Percentiles rank a stretch among this genome's conserved stretches.
These are phyloP conservation scores for Hermatobates lingyangjiaoensis DNA, from an alignment of 1,140 invertebrate genomes.

Conservation along the genomic window DNA sequence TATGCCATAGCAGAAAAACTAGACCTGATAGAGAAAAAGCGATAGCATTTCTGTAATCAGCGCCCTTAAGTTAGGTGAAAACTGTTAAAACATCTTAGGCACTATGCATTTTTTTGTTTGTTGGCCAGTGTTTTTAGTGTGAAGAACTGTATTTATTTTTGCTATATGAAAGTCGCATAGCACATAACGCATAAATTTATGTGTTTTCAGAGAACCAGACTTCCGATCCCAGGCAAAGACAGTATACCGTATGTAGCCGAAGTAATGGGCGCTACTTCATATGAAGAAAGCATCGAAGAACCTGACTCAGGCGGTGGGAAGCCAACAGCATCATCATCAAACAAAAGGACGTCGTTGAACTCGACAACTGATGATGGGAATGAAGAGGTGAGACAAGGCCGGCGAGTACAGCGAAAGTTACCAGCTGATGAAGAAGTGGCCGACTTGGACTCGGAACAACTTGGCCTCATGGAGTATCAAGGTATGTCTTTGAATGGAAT, in stretches of 20 bases:
- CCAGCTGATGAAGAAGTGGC: conserved; percentile 8
- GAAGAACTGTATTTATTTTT: too few species aligned
- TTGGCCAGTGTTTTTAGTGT: too few species aligned
- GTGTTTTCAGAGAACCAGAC: too few species aligned
- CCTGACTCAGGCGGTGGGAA: neutral
- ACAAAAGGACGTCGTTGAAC: neutral
- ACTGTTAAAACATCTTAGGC: too few species aligned
- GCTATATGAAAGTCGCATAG: too few species aligned
- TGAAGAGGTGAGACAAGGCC: neutral
- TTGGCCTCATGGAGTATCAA: conserved; percentile 15
- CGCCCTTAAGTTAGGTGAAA: too few species aligned
- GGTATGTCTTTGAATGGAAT: conserved; percentile 14
- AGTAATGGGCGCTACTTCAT: conserved; percentile 16
- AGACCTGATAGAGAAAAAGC: too few species aligned
- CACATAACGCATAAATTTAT: too few species aligned
- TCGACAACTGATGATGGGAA: conserved; percentile 1
- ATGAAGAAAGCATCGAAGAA: conserved; percentile 13
- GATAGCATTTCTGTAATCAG: too few species aligned
- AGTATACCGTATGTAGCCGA: conserved; percentile 17
- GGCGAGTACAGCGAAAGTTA: conserved; percentile 15
- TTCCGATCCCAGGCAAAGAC: conserved; percentile 16
- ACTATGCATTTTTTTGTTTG: too few species aligned
- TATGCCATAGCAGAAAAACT: too few species aligned
- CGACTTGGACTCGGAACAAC: conserved; percentile 9
- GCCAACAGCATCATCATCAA: neutral